phyloP scores from a whole-genome alignment of 2,113 vertebrate species.

The Syngnathoides biaculeatus region DNA sequence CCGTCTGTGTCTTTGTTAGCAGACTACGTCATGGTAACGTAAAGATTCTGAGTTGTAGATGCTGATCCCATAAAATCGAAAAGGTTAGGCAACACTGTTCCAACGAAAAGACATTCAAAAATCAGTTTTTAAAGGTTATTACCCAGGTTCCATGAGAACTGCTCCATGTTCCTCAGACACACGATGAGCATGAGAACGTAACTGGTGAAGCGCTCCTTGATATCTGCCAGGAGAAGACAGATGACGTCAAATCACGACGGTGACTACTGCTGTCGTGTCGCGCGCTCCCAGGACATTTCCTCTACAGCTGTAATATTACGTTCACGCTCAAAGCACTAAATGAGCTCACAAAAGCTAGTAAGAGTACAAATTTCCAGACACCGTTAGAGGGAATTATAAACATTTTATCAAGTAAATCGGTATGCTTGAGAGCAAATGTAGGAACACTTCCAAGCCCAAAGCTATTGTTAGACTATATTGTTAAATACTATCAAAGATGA shows the following conservation, averaged over 20 bases:
- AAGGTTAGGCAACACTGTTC: not conserved
- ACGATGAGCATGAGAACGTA: conserved; percentile 92
- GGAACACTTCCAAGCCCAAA: not conserved
- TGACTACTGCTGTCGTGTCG: not conserved
- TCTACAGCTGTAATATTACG: not conserved
- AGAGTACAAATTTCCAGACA: not conserved
- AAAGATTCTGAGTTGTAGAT: too few species aligned
- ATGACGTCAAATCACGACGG: not conserved
- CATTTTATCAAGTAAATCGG: too few species aligned
- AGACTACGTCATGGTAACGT: too few species aligned
- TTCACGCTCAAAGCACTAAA: not conserved
- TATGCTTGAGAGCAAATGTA: not conserved
- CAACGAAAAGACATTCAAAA: not conserved
- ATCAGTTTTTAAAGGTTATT: conserved; percentile 15
- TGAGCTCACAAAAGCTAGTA: not conserved
- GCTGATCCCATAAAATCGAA: not conserved
- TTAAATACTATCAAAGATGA: not conserved
- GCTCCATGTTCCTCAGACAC: conserved; percentile 98
- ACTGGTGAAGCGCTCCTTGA: conserved; percentile 96
- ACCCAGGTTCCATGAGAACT: conserved; percentile 98
- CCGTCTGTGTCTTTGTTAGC: too few species aligned
- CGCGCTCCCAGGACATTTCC: not conserved
- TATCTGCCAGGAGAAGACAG: conserved; percentile 76
- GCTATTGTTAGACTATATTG: not conserved
- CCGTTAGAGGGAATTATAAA: too few species aligned